Base-by-base conservation (phyloP, 2,888 invertebrate genomes). In the Acanthosepion lycidas region DNA sequence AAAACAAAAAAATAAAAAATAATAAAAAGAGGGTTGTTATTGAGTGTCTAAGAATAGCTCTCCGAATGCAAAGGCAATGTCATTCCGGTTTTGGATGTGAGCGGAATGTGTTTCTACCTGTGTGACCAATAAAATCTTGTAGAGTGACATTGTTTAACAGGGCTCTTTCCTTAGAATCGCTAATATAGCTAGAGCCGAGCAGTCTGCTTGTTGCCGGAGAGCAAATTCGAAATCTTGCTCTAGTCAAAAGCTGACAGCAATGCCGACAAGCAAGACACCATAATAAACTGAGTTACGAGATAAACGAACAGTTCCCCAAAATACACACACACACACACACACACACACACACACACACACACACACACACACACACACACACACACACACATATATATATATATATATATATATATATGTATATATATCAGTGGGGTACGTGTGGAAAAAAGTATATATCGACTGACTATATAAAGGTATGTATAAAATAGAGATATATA, bases 101-200 rank as follows among this genome's bases (percentile, higher is more conserved):
- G 78, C 15, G n/a, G 78, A 78, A 33, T 78, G 78, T 78, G 78
- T 78, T 78, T 78, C 78, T 78, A 78, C 78, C 78, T 78, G 78
- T n/a, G 78, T 78, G 78, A 78, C 78, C 78, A 78, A 78, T 78
- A 33, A 78, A 78, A 33, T 33, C 78, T 78, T 78, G 78, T 78
- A 4, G n/a, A 78, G n/a, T 23, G 78, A 33, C n/a, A 33, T 78
- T 78, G 78, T 78, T 78, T 12, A n/a, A 78, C 78, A 78, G 78
- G 78, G 78, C 4, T 78, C 15, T 78, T 33, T n/a, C 78, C n/a
- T 33, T 78, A 33, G 12, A 15, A n/a, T n/a, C 15, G n/a, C n/a
- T 78, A 78, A 78, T 78, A 78, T 78, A n/a, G 78, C 78, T 12
- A 78, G n/a, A 78, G 78, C 33, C 78, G n/a, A 78, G 33, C n/a